A percentile compares a stretch with the other conserved stretches of the same genome.
phyloP scores from a whole-genome alignment of 1,140 invertebrate genomes.

The Carposina sasakii region DNA sequence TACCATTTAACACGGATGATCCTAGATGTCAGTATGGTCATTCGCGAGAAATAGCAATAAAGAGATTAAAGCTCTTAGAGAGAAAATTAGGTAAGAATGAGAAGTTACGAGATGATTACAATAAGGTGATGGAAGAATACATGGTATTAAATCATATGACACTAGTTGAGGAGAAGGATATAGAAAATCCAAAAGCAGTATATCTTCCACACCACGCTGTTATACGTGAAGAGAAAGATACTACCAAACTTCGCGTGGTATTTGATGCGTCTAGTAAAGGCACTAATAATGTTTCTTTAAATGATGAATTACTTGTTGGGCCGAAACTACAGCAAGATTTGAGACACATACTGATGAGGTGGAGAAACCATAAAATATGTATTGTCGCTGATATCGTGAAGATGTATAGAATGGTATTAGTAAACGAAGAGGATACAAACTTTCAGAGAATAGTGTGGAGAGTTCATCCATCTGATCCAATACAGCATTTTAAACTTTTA shows the following conservation, averaged over 20 bases:
- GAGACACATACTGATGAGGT: constrained; percentile 39
- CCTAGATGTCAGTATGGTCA: constrained; percentile 18
- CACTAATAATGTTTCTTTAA: constrained; percentile 5
- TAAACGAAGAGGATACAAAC: constrained; percentile 25
- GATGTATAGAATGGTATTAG: constrained; percentile 40
- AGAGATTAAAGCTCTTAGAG: constrained; percentile 30
- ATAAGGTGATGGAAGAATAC: constrained; percentile 46
- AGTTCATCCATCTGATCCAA: neutral
- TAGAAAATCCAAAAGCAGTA: constrained; percentile 22
- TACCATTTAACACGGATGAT: constrained; percentile 32
- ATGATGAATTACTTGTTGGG: neutral
- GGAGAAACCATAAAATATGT: constrained; percentile 31
- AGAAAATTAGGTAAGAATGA: constrained; percentile 24
- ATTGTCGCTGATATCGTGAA: constrained; percentile 42
- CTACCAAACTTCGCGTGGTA: constrained; percentile 37
- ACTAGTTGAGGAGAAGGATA: constrained; percentile 16
- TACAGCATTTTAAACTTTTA: constrained; percentile 30
- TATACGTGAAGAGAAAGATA: constrained; percentile 31
- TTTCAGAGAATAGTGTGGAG: constrained; percentile 49
- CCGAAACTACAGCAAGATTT: constrained; percentile 34
- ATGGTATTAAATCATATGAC: constrained; percentile 36
- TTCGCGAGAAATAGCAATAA: constrained; percentile 24
- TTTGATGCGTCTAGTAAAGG: constrained; percentile 42
- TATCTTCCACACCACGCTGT: constrained; percentile 38
- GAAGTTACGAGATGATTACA: constrained; percentile 34